Base-by-base conservation (phyloP, 2,888 invertebrate species). In the Minunthozetes semirufus region DNA sequence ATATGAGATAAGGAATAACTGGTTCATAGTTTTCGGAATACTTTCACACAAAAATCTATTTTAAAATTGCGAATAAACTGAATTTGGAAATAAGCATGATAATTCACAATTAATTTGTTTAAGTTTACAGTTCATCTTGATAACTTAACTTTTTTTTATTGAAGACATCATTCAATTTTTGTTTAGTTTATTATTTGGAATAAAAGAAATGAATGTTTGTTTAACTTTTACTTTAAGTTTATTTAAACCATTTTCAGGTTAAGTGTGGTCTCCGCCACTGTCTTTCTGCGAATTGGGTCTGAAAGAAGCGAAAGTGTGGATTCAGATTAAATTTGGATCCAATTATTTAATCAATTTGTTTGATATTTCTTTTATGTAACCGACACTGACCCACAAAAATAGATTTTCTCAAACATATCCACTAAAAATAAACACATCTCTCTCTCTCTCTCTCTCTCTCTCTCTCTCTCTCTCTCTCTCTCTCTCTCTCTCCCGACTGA, bases 331-430 rank as follows among this genome's bases (percentile, higher is more conserved):
- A 27, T 61, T 61, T 27, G 46, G 22, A 15, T n/a, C 19, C 68
- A 68, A 42, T 22, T 68, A 42, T 68, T 68, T 38, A 38, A 42
- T 48, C 46, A 70, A 70, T 48, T 42, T 19, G 33, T n/a, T 19
- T 38, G n/a, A 8, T 33, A 66, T 27, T n/a, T 13, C 19, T 66
- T n/a, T 22, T 19, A 25, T 46, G 9, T 11, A 25, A 48, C 42
- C 70, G 70, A 70, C 48, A 70, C 11, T 70, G 70, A 70, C 70
- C 70, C 25, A 70, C 70, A 70, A 70, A 68, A 25, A 70, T 42
- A 70, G n/a, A 68, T 68, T 63, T 17, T 9, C 59, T 50, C 2
- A 50, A 50, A 19, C 9, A n/a, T 50, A n/a, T 19, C 50, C n/a
- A 50, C 50, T 50, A 50, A 50, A 50, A 50, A 50, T 50, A 50